phyloP scores from a whole-genome alignment of 2,113 vertebrate species.

The Chionomys nivalis region DNA sequence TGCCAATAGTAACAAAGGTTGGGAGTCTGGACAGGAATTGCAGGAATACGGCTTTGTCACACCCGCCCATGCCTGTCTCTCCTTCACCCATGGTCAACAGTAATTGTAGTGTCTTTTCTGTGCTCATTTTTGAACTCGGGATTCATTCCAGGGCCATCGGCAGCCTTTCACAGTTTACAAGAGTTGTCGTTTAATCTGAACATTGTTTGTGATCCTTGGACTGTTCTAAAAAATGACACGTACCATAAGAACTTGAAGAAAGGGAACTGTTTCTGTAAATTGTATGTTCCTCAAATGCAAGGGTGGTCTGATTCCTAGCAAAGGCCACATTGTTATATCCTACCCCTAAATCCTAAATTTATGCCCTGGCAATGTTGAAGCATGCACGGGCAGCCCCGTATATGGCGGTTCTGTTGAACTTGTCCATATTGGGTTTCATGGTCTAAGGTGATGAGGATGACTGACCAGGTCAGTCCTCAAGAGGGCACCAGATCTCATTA shows the following conservation, averaged over 20 bases:
- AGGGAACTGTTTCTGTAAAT: constrained; percentile 17
- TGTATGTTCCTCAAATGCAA: constrained; percentile 21
- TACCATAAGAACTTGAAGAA: constrained; percentile 47
- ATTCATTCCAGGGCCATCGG: not conserved
- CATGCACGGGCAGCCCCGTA: too few relatives aligned
- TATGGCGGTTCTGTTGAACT: too few relatives aligned
- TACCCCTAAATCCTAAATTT: too few relatives aligned
- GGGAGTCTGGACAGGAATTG: not conserved
- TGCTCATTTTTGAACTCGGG: not conserved
- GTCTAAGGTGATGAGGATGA: too few relatives aligned
- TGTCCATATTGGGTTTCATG: too few relatives aligned
- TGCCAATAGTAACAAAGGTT: not conserved
- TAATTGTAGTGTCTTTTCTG: not conserved
- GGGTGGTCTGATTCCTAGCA: not conserved
- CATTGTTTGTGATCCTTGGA: not conserved
- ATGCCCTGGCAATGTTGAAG: too few relatives aligned
- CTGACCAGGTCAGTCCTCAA: too few relatives aligned
- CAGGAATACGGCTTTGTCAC: not conserved
- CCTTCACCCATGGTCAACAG: not conserved
- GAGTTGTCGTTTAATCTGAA: constrained; percentile 27
- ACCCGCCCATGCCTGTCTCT: not conserved
- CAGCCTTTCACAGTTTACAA: not conserved
- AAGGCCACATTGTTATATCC: not conserved
- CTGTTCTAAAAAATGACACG: not conserved
- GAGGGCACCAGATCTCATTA: too few relatives aligned